These are phyloP conservation scores for Hypocryptadius cinnamomeus DNA, from an alignment of 2,113 vertebrate genomes.

Conservation along the genomic window DNA sequence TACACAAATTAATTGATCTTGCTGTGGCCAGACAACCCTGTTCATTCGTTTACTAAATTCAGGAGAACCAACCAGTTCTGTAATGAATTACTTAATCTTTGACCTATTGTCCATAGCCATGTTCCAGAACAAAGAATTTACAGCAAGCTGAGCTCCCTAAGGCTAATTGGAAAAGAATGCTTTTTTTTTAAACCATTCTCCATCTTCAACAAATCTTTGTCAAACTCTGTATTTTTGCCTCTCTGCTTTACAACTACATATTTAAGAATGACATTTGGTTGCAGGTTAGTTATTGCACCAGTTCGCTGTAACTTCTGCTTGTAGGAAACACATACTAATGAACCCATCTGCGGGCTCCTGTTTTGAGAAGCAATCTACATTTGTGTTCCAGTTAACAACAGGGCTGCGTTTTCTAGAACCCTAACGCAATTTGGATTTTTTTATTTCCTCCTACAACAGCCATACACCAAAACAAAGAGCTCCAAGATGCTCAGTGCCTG, in stretches of 20 bases:
- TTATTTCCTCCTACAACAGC: neutral
- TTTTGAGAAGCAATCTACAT: neutral
- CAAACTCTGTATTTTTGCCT: conserved; percentile 30
- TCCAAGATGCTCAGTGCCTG: neutral
- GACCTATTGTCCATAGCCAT: conserved; percentile 39
- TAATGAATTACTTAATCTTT: conserved; percentile 36
- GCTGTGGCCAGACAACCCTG: neutral
- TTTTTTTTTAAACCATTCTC: neutral
- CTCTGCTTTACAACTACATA: conserved; percentile 22
- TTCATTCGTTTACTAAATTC: conserved; percentile 45
- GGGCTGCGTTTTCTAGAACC: neutral
- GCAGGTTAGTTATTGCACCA: conserved; percentile 38
- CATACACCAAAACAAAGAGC: neutral
- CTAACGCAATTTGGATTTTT: neutral
- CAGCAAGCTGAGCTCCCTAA: conserved; percentile 50
- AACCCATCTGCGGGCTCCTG: neutral
- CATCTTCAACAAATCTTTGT: conserved; percentile 4
- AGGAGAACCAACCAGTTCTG: neutral
- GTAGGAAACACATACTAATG: neutral
- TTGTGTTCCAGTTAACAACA: neutral
- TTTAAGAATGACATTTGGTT: conserved; percentile 41
- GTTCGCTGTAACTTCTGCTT: conserved; percentile 8
- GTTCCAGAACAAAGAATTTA: conserved; percentile 53
- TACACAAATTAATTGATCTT: neutral
- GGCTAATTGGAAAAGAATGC: conserved; percentile 59